Evolutionary conservation across 2,797 vertebrate genomes (phyloP).

Genomic region (Chelmon rostratus): DNA sequence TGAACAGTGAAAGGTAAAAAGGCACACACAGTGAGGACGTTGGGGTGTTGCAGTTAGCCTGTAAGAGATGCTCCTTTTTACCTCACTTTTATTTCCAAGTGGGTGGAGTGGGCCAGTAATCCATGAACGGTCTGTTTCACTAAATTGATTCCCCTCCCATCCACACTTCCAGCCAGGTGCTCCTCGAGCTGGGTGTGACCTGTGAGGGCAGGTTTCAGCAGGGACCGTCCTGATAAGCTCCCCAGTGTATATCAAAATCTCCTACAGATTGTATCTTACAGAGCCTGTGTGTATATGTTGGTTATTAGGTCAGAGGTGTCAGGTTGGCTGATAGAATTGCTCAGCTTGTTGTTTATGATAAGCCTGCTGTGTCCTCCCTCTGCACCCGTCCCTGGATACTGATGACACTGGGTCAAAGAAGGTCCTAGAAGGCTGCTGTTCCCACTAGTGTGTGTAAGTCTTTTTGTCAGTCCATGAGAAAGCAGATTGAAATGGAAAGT

Average conservation of each 20-base stretch:
- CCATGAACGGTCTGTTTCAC: background rate
- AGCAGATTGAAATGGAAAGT: background rate
- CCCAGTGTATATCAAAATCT: constrained; percentile 38
- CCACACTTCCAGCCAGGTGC: background rate
- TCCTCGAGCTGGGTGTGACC: constrained; percentile 24
- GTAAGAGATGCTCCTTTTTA: background rate
- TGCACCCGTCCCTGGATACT: background rate
- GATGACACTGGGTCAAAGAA: constrained; percentile 30
- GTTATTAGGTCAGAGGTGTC: constrained; percentile 61
- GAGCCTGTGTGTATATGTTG: constrained; percentile 6
- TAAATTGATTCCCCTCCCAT: constrained; percentile 17
- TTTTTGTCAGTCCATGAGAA: background rate
- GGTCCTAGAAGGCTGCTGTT: constrained; percentile 20
- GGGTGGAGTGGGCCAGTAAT: constrained; percentile 13
- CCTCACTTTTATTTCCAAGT: constrained; percentile 31
- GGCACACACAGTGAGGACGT: background rate
- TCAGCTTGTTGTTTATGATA: constrained; percentile 36
- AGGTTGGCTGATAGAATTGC: constrained; percentile 47
- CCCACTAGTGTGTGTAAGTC: background rate
- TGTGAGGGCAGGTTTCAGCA: background rate
- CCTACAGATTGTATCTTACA: constrained; percentile 35
- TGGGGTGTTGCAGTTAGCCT: background rate
- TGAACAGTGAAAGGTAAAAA: background rate
- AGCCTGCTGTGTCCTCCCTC: constrained; percentile 18
- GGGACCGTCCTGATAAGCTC: constrained; percentile 20